A percentile compares a stretch with the other conserved stretches of the same genome.
These are phyloP conservation scores for Cheirogaleus major DNA, from an alignment of 2,797 vertebrate species.

Conservation along the genomic window DNA sequence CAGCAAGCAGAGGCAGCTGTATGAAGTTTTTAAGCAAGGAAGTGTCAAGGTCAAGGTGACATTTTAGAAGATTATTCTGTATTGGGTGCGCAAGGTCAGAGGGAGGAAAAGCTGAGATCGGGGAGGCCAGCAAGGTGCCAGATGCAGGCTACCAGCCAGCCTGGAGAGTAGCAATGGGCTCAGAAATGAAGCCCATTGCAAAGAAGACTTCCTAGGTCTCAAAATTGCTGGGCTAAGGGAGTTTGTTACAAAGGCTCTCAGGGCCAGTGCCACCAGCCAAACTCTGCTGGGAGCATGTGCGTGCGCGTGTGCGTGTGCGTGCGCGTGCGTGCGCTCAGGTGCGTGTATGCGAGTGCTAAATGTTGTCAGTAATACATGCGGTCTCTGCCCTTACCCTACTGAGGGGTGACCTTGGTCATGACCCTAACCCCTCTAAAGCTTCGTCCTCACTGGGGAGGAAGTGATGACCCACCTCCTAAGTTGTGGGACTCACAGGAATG, in stretches of 20 bases:
- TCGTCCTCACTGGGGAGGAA: not conserved
- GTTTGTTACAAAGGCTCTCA: fast-evolving
- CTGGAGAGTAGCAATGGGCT: not conserved
- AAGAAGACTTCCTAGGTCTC: not conserved
- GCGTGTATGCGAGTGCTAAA: not conserved
- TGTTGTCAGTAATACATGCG: not conserved
- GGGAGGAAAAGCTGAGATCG: not conserved
- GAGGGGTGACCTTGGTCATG: not conserved
- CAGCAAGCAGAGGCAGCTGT: not conserved
- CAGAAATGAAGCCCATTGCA: not conserved
- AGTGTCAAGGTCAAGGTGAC: not conserved
- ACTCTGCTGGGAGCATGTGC: not conserved
- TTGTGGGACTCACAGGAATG: not conserved
- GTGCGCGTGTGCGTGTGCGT: no score
- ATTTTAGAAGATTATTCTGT: not conserved
- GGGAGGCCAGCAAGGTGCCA: not conserved
- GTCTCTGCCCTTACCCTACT: not conserved
- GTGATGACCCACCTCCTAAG: not conserved
- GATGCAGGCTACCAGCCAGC: not conserved
- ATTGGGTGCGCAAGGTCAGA: not conserved
- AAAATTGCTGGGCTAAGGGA: not conserved
- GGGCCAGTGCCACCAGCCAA: fast-evolving
- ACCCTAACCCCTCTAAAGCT: not conserved
- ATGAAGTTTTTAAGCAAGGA: not conserved
- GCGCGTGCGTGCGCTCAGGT: no score